phyloP scores from a whole-genome alignment of 2,113 vertebrate genomes.

The Synchiropus splendidus region DNA sequence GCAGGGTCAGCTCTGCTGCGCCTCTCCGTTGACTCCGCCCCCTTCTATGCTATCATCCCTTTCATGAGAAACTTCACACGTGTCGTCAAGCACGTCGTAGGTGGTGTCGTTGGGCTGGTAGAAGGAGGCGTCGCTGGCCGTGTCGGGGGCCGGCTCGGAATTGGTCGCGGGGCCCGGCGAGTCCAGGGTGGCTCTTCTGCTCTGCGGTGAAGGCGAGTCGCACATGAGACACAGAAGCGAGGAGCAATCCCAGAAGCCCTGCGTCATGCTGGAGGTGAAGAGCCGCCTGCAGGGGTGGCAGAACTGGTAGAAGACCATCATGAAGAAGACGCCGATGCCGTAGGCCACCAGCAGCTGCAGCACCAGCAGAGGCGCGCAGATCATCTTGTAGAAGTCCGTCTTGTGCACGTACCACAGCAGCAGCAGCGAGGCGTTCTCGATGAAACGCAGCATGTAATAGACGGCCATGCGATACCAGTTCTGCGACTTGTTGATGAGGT shows the following conservation, averaged over 20 bases:
- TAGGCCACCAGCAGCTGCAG: conserved; percentile 82
- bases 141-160: too few relatives aligned
- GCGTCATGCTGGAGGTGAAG: conserved; percentile 78
- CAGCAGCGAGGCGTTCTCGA: conserved; percentile 84
- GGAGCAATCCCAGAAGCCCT: conserved; percentile 71
- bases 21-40: too few relatives aligned
- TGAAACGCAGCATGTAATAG: conserved; percentile 85
- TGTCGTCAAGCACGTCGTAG: conserved; percentile 34
- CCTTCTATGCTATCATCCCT: conserved; percentile 8
- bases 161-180: conserved; percentile 12
- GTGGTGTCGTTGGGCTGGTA: conserved; percentile 42
- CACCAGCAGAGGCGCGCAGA: conserved; percentile 78
- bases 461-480: conserved; percentile 82
- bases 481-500: conserved; percentile 90
- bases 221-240: conserved; percentile 65
- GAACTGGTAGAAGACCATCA: conserved; percentile 94
- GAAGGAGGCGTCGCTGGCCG: conserved; percentile 25
- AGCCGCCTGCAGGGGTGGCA: conserved; percentile 92
- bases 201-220: conserved; percentile 13
- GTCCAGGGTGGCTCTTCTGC: conserved; percentile 47
- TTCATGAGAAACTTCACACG: conserved; percentile 48
- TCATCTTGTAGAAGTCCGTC: conserved; percentile 79
- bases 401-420: conserved; percentile 84
- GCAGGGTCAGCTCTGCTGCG: too few relatives aligned
- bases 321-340: conserved; percentile 79